These are phyloP conservation scores for Asbolus verrucosus DNA, from an alignment of 1,140 invertebrate species.

Conservation along the genomic window DNA sequence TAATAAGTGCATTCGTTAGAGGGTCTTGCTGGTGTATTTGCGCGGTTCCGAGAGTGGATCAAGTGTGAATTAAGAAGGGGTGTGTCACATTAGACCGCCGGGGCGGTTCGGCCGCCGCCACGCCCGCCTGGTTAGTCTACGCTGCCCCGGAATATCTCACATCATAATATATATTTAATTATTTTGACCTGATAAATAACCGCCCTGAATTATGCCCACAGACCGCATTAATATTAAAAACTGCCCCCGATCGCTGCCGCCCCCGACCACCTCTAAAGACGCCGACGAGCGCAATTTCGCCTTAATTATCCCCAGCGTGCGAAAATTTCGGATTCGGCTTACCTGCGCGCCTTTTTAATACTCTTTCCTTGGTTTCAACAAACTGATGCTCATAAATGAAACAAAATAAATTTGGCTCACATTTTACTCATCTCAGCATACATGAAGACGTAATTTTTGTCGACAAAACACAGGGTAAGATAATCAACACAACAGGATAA, in stretches of 20 bases:
- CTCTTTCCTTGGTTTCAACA: too few relatives aligned
- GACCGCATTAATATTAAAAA: conserved; percentile 29
- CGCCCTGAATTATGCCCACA: conserved; percentile 22
- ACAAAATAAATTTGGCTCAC: too few relatives aligned
- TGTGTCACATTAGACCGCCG: conserved; percentile 55
- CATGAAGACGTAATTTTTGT: too few relatives aligned
- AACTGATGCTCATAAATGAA: too few relatives aligned
- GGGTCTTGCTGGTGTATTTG: conserved; percentile 47
- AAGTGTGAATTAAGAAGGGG: conserved; percentile 60
- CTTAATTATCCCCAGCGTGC: conserved; percentile 7
- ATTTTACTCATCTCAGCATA: too few relatives aligned
- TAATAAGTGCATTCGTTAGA: conserved; percentile 57
- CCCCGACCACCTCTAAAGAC: neutral
- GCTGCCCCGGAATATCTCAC: conserved; percentile 43
- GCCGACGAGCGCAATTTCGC: neutral
- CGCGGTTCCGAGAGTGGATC: conserved; percentile 55
- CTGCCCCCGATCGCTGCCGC: neutral
- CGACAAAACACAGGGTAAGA: too few relatives aligned
- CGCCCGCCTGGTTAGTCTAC: conserved; percentile 55
- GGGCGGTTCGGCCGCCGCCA: conserved; percentile 54
- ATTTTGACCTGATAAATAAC: conserved; percentile 51
- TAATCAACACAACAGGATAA: too few relatives aligned
- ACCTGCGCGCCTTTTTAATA: neutral
- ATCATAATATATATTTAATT: conserved; percentile 54
- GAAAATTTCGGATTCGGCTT: neutral